Percentiles rank a stretch among this genome's conserved stretches.
phyloP scores from a whole-genome alignment of 2,888 invertebrate species.

The Meloe dianella region DNA sequence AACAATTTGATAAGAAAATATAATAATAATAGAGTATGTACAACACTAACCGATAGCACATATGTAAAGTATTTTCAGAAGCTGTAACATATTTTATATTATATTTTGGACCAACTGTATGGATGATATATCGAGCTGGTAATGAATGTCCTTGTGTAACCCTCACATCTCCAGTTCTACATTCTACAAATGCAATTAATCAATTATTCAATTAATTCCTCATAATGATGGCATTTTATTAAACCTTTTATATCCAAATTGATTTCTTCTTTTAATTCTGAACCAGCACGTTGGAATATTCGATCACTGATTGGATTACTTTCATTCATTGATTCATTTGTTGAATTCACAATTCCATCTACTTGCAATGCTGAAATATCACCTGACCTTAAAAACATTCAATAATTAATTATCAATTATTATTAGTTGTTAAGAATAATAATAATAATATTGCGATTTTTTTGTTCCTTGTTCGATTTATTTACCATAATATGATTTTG shows the following conservation, averaged over 20 bases:
- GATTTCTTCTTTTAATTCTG: conserved; percentile 82
- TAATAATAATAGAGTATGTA: too few relatives aligned
- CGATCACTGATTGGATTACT: conserved; percentile 81
- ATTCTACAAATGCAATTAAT: conserved; percentile 66
- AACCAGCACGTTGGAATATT: conserved; percentile 81
- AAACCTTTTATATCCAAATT: conserved; percentile 76
- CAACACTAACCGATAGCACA: conserved; percentile 85
- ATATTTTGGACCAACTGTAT: conserved; percentile 89
- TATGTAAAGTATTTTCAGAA: conserved; percentile 87
- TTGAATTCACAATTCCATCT: conserved; percentile 88
- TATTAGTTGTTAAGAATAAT: too few relatives aligned
- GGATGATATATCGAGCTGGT: conserved; percentile 85
- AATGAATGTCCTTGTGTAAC: conserved; percentile 85
- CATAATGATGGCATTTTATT: too few relatives aligned
- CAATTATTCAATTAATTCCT: too few relatives aligned
- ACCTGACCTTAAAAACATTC: conserved; percentile 75
- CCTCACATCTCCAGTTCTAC: conserved; percentile 86
- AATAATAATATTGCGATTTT: too few relatives aligned
- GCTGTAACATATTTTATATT: conserved; percentile 88
- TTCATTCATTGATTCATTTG: conserved; percentile 87
- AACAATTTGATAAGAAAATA: too few relatives aligned
- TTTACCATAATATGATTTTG: conserved; percentile 82
- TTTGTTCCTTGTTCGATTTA: too few relatives aligned
- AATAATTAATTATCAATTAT: too few relatives aligned
- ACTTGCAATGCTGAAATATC: conserved; percentile 85